Evolutionary conservation across 2,888 invertebrate genomes (phyloP).

Genomic region (Dastarcus helophoroides): DNA sequence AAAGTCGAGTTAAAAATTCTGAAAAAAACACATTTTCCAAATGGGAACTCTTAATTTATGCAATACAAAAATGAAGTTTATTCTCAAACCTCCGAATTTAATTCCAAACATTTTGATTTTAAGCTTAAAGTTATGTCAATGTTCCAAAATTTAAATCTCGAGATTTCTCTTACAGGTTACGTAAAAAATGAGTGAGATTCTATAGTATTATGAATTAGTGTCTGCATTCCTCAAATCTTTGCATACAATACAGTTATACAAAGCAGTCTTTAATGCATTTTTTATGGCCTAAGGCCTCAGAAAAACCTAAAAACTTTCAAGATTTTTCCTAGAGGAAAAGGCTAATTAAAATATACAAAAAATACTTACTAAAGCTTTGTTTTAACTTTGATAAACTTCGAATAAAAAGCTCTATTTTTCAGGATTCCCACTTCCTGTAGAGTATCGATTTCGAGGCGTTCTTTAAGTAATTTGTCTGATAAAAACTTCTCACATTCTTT

Average conservation of each 20-base stretch:
- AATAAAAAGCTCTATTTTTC: constrained; percentile 80
- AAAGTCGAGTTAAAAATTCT: background rate
- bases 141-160: too few species aligned
- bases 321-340: constrained; percentile 7
- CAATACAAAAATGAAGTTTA: constrained; percentile 2
- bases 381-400: constrained; percentile 94
- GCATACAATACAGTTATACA: constrained; percentile 5
- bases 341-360: constrained; percentile 2
- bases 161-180: too few species aligned
- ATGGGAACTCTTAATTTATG: background rate
- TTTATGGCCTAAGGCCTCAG: constrained; percentile 9
- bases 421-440: constrained; percentile 84
- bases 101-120: too few species aligned
- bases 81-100: too few species aligned
- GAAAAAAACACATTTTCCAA: background rate
- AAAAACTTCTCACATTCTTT: constrained; percentile 69
- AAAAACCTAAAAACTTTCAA: constrained; percentile 3
- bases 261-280: constrained; percentile 9
- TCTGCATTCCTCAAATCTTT: too few species aligned
- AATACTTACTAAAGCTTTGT: constrained; percentile 91
- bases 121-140: too few species aligned
- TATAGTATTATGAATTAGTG: too few species aligned
- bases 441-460: constrained; percentile 86
- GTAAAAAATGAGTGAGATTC: too few species aligned
- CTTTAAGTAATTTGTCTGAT: constrained; percentile 80